These are phyloP conservation scores for Sphaeramia orbicularis DNA, from an alignment of 2,797 vertebrate genomes.

Conservation along the genomic window DNA sequence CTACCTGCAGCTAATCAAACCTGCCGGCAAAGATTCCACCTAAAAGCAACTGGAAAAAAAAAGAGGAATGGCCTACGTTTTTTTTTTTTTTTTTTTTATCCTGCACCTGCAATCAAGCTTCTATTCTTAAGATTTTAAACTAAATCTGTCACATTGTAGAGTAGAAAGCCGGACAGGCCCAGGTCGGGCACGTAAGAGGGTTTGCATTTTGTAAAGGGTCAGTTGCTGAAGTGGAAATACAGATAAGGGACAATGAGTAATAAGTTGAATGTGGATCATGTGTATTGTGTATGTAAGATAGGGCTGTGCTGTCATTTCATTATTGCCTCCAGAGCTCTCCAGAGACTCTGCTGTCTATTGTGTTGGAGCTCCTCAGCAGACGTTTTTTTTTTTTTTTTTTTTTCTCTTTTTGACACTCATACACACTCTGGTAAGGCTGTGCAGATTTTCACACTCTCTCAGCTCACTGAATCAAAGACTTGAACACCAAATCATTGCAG, in stretches of 20 bases:
- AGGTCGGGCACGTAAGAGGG: no score
- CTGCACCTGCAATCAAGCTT: no score
- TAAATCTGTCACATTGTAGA: no score
- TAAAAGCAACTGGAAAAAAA: no score
- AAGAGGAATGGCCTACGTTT: no score
- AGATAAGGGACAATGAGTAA: background rate
- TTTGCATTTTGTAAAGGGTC: no score
- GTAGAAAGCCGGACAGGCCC: no score
- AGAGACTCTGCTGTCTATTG: background rate
- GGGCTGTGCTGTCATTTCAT: background rate
- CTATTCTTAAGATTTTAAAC: no score
- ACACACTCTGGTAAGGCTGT: conserved; percentile 27
- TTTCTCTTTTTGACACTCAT: conserved; percentile 14
- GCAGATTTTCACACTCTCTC: conserved; percentile 64
- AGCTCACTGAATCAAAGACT: conserved; percentile 47
- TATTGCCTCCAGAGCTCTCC: background rate
- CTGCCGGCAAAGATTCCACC: no score
- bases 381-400: conserved; percentile 3
- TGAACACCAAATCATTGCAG: conserved; percentile 49
- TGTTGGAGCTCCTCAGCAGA: conserved; percentile 18
- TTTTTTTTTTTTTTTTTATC: no score
- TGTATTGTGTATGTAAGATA: background rate
- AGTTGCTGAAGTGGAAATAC: background rate
- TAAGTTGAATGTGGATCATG: background rate
- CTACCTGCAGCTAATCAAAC: no score